Evolutionary conservation across 2,888 invertebrate species (phyloP), one percentile per base, ranked within the genome.

Genomic region (Campaea margaritaria): DNA sequence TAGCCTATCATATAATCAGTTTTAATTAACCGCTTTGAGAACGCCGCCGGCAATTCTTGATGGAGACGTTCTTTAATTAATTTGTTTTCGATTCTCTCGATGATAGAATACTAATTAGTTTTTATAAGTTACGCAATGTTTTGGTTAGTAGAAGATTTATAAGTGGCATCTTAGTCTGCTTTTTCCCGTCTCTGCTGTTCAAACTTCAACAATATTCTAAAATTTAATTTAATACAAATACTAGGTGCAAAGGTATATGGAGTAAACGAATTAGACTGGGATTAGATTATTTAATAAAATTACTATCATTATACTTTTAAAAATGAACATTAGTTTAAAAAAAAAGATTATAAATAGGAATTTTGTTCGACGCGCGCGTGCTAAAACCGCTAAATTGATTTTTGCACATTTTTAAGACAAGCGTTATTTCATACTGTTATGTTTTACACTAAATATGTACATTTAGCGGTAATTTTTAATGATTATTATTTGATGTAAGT

Each of bases 1-100:
- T 66, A 44, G 61, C 4, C 57, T 63, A 68, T 68, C 64, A 61
- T 64, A 66, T 64, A 62, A 68, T 64, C 66, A 59, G 66, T 61
- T 51, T 61, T 65, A 68, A 68, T 66, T 58, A 66, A 59, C 52
- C 52, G 45, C 69, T 67, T 69, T 69, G 54, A 66, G 46, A 39
- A 39, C 14, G 62, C 67, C 69, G 69, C 47, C 56, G 51, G 14
- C 48, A 27, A 39, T 36, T 13, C 14, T 13, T 28, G 51, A 51
- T 43, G 27, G 51, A 44, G 51, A 51, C 31, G 43, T 46, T 48
- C 51, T 43, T 49, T 60, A 59, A 59, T 59, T 56, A 55, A 61
- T 61, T 61, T 61, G 60, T 61, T 61, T 56, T 61, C 60, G 47
- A 61, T 56, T 16, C 44, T 27, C 10, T 47, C 34, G 49, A 47